Conservation (phyloP, 1,140 invertebrate species). For the Luehdorfia chinensis region DNA sequence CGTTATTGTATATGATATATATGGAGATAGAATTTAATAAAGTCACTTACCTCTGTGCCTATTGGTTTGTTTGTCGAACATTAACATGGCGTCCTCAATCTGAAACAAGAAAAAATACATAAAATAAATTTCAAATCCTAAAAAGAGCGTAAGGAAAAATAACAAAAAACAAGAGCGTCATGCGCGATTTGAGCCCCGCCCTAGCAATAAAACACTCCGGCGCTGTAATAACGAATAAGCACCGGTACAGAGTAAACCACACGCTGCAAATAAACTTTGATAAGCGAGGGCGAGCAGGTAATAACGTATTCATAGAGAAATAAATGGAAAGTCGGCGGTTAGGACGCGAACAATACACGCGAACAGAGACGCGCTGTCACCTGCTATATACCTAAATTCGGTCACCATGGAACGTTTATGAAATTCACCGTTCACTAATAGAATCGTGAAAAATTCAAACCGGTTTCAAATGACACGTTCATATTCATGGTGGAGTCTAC, state of each 20-base stretch:
- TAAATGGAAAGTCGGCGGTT: conserved; percentile 76
- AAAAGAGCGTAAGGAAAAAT: conserved; percentile 59
- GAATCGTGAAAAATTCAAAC: conserved; percentile 61
- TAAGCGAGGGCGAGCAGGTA: conserved; percentile 75
- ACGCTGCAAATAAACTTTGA: conserved; percentile 77
- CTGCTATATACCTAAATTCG: conserved; percentile 45
- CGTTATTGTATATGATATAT: too few species aligned
- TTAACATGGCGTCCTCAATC: conserved; percentile 99
- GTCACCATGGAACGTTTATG: conserved; percentile 57
- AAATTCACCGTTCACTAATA: conserved; percentile 51
- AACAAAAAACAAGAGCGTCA: conserved; percentile 58
- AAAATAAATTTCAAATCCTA: conserved; percentile 56
- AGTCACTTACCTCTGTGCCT: conserved; percentile 99
- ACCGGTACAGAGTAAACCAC: conserved; percentile 75
- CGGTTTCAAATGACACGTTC: conserved; percentile 61
- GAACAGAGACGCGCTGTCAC: conserved; percentile 66
- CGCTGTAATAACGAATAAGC: conserved; percentile 76
- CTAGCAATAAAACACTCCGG: conserved; percentile 73
- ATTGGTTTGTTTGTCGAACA: conserved; percentile 99
- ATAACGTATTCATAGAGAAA: conserved; percentile 78
- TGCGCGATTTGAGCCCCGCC: conserved; percentile 68
- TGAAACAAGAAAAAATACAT: conserved; percentile 83
- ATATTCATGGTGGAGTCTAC: conserved; percentile 57
- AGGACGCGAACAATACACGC: conserved; percentile 70
- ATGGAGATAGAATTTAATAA: too few species aligned